Percentiles rank a stretch among this genome's conserved stretches.
Conservation (phyloP, 2,113 vertebrate genomes). For the Perognathus longimembris region DNA sequence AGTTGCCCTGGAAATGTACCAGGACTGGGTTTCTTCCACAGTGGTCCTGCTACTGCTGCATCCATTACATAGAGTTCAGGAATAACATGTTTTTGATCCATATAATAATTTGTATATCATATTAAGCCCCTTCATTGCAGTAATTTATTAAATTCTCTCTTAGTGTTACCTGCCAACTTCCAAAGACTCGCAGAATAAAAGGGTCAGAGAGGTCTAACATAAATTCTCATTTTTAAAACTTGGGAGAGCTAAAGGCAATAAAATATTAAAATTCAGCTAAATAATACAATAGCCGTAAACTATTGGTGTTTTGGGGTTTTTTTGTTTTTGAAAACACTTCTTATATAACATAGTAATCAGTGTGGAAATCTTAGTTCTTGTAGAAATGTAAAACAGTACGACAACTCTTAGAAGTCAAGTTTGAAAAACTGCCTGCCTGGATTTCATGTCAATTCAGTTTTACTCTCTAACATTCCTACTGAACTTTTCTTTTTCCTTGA, state of each 20-base stretch:
- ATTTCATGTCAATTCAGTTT: conserved; percentile 1
- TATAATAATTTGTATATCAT: not conserved
- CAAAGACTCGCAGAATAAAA: not conserved
- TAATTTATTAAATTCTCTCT: not conserved
- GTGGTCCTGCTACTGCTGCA: not conserved
- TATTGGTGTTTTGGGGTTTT: not conserved
- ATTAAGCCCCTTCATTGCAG: not conserved
- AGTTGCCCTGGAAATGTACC: not conserved
- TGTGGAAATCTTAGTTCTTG: not conserved
- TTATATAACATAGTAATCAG: not conserved
- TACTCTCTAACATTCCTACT: conserved; percentile 9
- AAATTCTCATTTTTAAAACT: not conserved
- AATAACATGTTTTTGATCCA: not conserved
- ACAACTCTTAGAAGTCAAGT: not conserved
- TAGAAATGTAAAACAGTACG: not conserved
- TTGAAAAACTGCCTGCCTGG: not conserved
- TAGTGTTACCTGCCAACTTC: not conserved
- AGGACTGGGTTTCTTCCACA: not conserved
- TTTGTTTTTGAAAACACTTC: not conserved
- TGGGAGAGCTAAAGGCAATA: not conserved
- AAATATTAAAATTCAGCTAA: not conserved
- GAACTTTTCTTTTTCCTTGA: not conserved
- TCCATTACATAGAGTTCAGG: not conserved
- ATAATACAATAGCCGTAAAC: not conserved
- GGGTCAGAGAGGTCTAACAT: not conserved